phyloP scores from a whole-genome alignment of 2,888 invertebrate genomes.

The Cenopis cana region DNA sequence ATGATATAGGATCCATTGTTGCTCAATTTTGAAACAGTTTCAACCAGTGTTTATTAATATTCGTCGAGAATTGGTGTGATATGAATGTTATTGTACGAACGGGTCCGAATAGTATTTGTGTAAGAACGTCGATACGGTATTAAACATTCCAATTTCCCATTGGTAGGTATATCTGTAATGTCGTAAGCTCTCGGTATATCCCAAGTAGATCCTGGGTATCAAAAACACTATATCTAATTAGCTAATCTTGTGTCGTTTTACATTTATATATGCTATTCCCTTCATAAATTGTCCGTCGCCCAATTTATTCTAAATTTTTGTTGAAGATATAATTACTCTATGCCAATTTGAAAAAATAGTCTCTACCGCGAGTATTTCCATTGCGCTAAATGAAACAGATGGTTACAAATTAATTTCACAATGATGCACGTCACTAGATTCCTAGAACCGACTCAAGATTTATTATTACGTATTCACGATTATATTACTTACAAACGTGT shows the following conservation, averaged over 20 bases:
- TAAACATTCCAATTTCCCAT: constrained; percentile 6
- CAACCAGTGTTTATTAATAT: not conserved
- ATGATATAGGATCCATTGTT: not conserved
- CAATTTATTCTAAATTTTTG: not conserved
- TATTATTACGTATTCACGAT: constrained; percentile 22
- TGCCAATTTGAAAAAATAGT: not conserved
- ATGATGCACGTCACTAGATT: constrained; percentile 21
- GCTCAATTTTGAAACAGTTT: not conserved
- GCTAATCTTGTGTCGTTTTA: too few species aligned
- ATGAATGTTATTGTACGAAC: constrained; percentile 18
- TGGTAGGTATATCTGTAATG: too few species aligned
- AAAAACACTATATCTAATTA: not conserved
- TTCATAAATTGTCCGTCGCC: too few species aligned
- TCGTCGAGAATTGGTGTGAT: constrained; percentile 16
- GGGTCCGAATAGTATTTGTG: constrained; percentile 10
- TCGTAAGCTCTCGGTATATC: too few species aligned
- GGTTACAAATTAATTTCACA: constrained; percentile 16
- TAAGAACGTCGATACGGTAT: constrained; percentile 4
- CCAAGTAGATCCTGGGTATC: too few species aligned
- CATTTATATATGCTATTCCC: too few species aligned
- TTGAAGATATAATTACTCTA: not conserved
- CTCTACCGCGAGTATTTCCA: not conserved
- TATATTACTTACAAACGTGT: constrained; percentile 28
- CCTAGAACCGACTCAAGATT: constrained; percentile 22
- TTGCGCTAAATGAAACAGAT: constrained; percentile 1